phyloP scores from a whole-genome alignment of 2,113 vertebrate species.

The Pyrgilauda ruficollis region DNA sequence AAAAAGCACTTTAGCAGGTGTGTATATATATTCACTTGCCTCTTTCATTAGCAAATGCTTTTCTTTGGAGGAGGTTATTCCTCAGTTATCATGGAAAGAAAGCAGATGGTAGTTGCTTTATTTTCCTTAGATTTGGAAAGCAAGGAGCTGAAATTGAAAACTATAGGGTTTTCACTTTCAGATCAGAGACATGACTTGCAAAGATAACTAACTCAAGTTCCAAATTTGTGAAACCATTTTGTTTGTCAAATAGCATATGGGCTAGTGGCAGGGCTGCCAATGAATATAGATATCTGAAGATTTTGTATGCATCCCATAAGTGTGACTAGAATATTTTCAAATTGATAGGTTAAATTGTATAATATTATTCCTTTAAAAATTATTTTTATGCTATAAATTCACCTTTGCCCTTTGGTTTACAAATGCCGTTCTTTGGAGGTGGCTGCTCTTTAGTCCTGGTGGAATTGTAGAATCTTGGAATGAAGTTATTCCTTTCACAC shows the following conservation, averaged over 20 bases:
- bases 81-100: background rate
- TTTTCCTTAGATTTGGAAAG: background rate
- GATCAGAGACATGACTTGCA: background rate
- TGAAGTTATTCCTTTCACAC: background rate
- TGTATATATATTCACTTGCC: background rate
- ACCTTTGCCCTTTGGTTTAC: background rate
- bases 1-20: rapidly evolving
- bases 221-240: background rate
- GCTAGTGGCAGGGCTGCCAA: background rate
- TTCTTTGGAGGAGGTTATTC: background rate
- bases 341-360: background rate
- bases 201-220: background rate
- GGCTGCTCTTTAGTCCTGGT: background rate
- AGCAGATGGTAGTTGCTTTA: background rate
- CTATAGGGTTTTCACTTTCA: background rate
- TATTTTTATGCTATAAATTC: background rate
- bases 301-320: background rate
- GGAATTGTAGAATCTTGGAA: background rate
- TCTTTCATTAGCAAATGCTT: background rate
- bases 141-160: background rate
- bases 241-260: background rate
- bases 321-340: background rate
- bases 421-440: background rate
- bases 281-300: background rate
- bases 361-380: background rate